Base-by-base conservation (phyloP, 1,140 invertebrate species). In the Drosophila watanabei region DNA sequence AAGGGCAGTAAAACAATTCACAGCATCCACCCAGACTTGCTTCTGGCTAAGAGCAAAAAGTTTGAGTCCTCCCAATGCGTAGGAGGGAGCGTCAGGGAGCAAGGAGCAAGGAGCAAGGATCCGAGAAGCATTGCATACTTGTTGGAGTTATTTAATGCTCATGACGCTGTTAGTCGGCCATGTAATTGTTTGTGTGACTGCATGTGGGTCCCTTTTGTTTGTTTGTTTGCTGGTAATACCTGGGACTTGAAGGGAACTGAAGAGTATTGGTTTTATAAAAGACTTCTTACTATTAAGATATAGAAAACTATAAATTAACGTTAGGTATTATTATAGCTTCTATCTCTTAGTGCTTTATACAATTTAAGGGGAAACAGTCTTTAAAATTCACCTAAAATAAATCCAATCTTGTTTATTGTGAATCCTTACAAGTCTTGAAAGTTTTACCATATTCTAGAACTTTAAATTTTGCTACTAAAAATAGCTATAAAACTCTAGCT, bases 71-170 rank as follows among this genome's bases (percentile, higher is more conserved):
- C 30, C 35, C 51, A 79, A 79, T 84, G 61, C 60, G 58, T 54
- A 64, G 57, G 33, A 48, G 61, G 39, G 18, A 43, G 69, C 32
- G 46, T 32, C 39, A 46, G 11, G 35, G 14, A 48, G 61, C 24
- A 56, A 49, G 63, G 18, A 69, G 68, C 30, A 28, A 35, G 32
- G 28, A 51, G 28, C 24, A 49, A 14, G 48, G 48, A 49, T 49
- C 51, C 54, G 68, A 78, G 66, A 79, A 69, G 28, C 83, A 79
- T 75, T 81, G 80, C 87, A 91, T 91, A 91, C 82, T 91, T 87
- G 60, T 59, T 54, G 83, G 83, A 88, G 87, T 91, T 91, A 76
- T 82, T 89, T 89, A 89, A 89, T 89, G 81, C 81, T 81, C 85
- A 82, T 79, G 80, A 80, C 61, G 79, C 68, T 87, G 65, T 75